Evolutionary conservation across 2,113 vertebrate genomes (phyloP), one percentile per base, ranked within the genome.

Genomic region (Poicephalus meyeri): DNA sequence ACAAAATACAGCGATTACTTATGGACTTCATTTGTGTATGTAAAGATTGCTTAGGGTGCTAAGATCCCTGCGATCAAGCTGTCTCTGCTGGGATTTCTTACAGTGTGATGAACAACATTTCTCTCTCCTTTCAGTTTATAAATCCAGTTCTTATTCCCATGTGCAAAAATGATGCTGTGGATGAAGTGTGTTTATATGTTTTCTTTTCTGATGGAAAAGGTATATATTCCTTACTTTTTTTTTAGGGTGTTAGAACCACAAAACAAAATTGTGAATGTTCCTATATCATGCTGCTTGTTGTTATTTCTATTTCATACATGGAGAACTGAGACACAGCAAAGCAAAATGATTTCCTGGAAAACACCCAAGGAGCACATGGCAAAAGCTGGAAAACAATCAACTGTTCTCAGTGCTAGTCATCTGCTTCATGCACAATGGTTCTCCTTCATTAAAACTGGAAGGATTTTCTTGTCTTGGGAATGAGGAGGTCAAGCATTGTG

Each of bases 351-450:
- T 89, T 88, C 80, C 49, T 93, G 94, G 78, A 96, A 82, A 89
- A 61, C n/a, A 87, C 37, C 47, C 81, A 92, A 91, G 80, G 61
- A 91, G 93, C 69, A 87, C 91, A 64, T 95, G 84, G 83, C 80
- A 95, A 74, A 87, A 95, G 47, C 49, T 95, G 95, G 96, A 94
- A 94, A 81, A 89, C 56, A 93, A 84, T 71, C 83, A 91, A 89
- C 31, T 88, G 56, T 92, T 93, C 63, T 96, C 56, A 18, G 84
- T 63, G 20, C 78, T 60, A 69, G 76, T 95, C 84, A 93, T 96
- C 73, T 96, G 91, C 80, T 81, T 89, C 89, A 56, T 69, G 56
- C 65, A 94, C 84, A 94, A 81, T 94, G 49, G 52, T 33, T 89
- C 41, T 93, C 70, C 92, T 96, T 94, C 87, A 91, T 70, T 76